Conservation (phyloP, 2,797 vertebrate genomes). For the Acipenser ruthenus region DNA sequence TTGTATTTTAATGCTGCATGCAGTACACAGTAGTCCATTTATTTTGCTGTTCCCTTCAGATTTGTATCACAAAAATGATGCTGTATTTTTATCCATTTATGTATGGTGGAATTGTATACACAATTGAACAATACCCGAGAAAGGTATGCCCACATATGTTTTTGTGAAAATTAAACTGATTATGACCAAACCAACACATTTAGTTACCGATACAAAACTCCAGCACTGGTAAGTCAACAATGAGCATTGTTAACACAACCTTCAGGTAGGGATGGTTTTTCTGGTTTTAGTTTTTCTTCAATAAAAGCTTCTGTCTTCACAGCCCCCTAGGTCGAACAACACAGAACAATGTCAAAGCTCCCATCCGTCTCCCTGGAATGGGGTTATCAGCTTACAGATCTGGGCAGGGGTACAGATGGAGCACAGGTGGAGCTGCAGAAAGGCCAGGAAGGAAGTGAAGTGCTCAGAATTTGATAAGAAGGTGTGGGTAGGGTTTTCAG, state of each 20-base stretch:
- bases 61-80: too few species aligned
- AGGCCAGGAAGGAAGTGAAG: not conserved
- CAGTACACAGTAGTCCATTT: too few species aligned
- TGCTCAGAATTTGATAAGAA: not conserved
- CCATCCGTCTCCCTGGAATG: not conserved
- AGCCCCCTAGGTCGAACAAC: not conserved
- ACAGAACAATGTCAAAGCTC: not conserved
- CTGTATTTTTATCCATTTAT: too few species aligned
- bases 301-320: not conserved
- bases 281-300: not conserved
- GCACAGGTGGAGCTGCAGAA: not conserved
- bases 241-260: not conserved
- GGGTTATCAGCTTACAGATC: not conserved
- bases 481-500: not conserved
- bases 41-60: too few species aligned
- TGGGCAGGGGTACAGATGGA: not conserved
- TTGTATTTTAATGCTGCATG: too few species aligned
- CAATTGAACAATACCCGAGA: not conserved
- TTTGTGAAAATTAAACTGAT: not conserved
- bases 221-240: not conserved
- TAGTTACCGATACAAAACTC: not conserved
- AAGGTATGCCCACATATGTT: not conserved
- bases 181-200: not conserved
- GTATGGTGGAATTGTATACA: too few species aligned
- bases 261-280: not conserved